Conservation (phyloP, 1,140 invertebrate genomes). For the Drosophila arawakana region DNA sequence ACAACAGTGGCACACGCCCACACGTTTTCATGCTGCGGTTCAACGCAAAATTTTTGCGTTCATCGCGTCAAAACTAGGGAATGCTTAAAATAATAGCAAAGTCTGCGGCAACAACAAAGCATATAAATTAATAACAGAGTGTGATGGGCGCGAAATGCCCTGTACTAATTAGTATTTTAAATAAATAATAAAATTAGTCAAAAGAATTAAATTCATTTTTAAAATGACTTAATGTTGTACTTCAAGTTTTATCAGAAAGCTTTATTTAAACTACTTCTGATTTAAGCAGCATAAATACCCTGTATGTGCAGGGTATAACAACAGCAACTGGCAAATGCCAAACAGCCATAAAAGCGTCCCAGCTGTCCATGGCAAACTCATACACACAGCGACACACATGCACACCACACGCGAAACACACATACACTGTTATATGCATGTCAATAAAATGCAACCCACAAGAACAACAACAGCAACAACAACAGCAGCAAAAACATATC, state of each 20-base stretch:
- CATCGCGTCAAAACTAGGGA: conserved; percentile 52
- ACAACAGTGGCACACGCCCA: not conserved
- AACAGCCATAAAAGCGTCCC: conserved; percentile 42
- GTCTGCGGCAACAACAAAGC: conserved; percentile 28
- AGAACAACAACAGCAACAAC: conserved; percentile 30
- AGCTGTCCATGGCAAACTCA: conserved; percentile 40
- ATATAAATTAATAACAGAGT: not conserved
- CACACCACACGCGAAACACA: conserved; percentile 19
- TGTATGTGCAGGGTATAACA: conserved; percentile 3
- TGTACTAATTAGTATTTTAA: too few species aligned
- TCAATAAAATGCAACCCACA: conserved; percentile 65
- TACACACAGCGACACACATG: conserved; percentile 9
- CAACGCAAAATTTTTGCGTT: conserved; percentile 51
- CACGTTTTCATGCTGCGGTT: conserved; percentile 44
- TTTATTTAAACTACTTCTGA: too few species aligned
- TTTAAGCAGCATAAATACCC: too few species aligned
- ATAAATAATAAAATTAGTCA: too few species aligned
- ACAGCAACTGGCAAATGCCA: conserved; percentile 44
- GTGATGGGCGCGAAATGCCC: not conserved
- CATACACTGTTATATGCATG: conserved; percentile 42
- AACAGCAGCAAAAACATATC: conserved; percentile 35
- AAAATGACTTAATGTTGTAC: too few species aligned
- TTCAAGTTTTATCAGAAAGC: too few species aligned
- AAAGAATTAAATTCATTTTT: too few species aligned
- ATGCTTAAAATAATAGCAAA: conserved; percentile 43